Conservation (phyloP, 2,797 vertebrate species). For the Heteromormyrus szaboi region DNA sequence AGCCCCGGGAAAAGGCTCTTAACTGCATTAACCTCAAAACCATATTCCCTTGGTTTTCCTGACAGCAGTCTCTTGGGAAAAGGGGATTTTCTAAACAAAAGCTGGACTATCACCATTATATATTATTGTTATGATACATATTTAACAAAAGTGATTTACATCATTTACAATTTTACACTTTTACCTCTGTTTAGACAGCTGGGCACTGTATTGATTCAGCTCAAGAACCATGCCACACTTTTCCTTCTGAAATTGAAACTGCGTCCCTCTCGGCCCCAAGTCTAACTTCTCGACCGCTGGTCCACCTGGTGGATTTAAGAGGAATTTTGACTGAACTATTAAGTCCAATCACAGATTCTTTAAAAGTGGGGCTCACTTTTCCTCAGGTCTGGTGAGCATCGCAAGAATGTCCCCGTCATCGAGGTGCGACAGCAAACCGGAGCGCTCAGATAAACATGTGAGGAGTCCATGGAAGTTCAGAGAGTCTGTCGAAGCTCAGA, state of each 20-base stretch:
- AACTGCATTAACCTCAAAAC: neutral
- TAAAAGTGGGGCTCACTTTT: neutral
- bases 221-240: neutral
- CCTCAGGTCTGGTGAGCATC: neutral
- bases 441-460: neutral
- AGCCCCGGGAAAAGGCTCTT: neutral
- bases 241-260: neutral
- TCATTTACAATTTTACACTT: neutral
- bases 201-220: neutral
- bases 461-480: neutral
- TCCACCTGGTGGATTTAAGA: neutral
- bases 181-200: neutral
- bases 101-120: neutral
- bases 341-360: neutral
- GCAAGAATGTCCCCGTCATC: neutral
- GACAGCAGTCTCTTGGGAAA: neutral
- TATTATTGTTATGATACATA: neutral
- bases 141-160: neutral
- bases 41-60: neutral
- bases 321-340: neutral
- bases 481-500: slow-evolving; percentile 41
- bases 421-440: neutral
- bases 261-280: neutral
- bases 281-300: neutral
- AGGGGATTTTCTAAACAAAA: neutral